phyloP scores from a whole-genome alignment of 2,113 vertebrate species.

The Benthochromis sp. region DNA sequence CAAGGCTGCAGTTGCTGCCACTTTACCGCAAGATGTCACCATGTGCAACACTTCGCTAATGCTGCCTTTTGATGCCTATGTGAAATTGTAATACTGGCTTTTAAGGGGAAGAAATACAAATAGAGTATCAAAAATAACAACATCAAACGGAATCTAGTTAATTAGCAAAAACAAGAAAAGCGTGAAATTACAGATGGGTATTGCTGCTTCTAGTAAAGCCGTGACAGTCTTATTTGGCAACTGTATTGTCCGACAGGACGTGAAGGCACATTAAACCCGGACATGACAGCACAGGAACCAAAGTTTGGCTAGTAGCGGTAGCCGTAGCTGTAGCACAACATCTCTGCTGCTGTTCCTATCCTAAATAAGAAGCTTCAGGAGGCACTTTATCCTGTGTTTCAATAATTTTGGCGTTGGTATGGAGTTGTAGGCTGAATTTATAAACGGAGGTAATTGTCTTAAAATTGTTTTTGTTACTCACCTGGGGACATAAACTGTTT shows the following conservation, averaged over 20 bases:
- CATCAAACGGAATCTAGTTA: neutral
- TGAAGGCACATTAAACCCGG: neutral
- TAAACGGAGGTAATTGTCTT: neutral
- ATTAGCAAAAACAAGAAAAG: neutral
- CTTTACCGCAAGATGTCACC: slow-evolving; percentile 34
- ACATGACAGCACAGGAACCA: slow-evolving; percentile 40
- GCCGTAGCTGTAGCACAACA: slow-evolving; percentile 4
- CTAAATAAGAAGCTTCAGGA: neutral
- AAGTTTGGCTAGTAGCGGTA: slow-evolving; percentile 19
- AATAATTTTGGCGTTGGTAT: neutral
- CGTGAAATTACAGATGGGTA: neutral
- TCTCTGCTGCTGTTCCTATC: neutral
- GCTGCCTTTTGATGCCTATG: neutral
- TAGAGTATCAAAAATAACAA: neutral
- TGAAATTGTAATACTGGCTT: fast-evolving
- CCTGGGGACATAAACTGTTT: neutral
- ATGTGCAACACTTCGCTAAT: neutral
- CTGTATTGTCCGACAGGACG: neutral
- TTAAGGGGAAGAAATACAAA: neutral
- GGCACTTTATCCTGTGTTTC: neutral
- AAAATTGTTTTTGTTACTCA: neutral
- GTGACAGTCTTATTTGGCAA: neutral
- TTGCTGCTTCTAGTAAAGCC: neutral
- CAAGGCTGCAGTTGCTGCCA: fast-evolving
- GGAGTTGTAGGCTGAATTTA: slow-evolving; percentile 6